phyloP scores from a whole-genome alignment of 30 jellyfish, hydroid and myxozoan species.

The Chrysaora quinquecirrha region DNA sequence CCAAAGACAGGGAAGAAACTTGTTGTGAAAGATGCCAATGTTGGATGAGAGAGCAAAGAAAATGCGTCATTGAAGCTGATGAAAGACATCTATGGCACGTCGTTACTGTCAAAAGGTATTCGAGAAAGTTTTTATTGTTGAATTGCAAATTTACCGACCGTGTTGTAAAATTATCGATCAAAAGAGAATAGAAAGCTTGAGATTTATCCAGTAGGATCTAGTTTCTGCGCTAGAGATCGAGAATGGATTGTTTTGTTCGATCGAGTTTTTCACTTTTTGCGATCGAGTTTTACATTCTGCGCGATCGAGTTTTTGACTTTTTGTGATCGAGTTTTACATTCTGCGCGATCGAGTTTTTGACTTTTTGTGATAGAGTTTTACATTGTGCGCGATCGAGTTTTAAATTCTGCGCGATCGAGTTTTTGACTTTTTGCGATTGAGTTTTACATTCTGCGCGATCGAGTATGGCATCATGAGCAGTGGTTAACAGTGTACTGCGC shows the following conservation, averaged over 20 bases:
- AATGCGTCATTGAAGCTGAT: too few species aligned
- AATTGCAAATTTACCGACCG: not conserved
- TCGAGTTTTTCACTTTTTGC: too few species aligned
- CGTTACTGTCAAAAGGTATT: conserved; percentile 28
- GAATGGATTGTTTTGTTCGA: too few species aligned
- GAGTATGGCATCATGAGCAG: not conserved
- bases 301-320: not conserved
- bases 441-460: conserved; percentile 4
- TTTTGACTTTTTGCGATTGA: not conserved
- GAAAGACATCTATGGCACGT: conserved; percentile 4
- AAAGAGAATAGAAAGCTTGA: not conserved
- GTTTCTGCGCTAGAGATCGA: conserved; percentile 7
- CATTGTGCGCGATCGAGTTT: conserved; percentile 10
- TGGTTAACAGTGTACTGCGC: not conserved
- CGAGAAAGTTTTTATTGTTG: too few species aligned
- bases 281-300: too few species aligned
- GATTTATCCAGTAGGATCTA: not conserved
- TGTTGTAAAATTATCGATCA: not conserved
- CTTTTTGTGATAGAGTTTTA: too few species aligned
- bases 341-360: conserved; percentile 2
- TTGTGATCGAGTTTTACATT: too few species aligned
- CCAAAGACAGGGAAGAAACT: too few species aligned
- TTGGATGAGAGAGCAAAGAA: too few species aligned
- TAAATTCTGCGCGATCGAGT: not conserved
- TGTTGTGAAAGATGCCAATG: too few species aligned